Base-by-base conservation (phyloP, 1,140 invertebrate genomes). In the Brachystomella parvula region DNA sequence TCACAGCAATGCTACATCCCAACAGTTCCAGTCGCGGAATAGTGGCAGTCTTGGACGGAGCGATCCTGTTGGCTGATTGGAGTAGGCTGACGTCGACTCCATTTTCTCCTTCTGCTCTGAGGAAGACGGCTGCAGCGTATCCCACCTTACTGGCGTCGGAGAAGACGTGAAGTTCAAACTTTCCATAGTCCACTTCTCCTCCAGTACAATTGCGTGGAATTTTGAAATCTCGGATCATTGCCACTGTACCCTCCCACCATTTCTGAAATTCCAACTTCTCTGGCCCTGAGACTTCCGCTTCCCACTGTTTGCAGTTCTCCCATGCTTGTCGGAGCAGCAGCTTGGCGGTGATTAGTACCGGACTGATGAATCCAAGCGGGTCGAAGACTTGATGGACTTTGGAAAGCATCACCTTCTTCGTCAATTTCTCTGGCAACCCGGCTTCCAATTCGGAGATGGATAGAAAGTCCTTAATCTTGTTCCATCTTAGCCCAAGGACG, bases 101-200 rank as follows among this genome's bases (percentile, higher is more conserved):
- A 12, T 47, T 33, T 9, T n/a, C 26, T 1, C 31, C 30, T 29
- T 68, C 35, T 1, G 64, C 58, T 2, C 70, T 53, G 2, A 69
- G 28, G 47, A 64, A 71, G 2, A 71, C 49, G 17, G 53, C 26
- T 9, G 67, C 67, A 21, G 67, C 69, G 33, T 69, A 73, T 3
- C 65, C 66, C 26, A 66, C 44, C 29, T 65, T 31, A 33, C 67
- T 69, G 17, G 64, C 72, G 61, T 73, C 72, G 17, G 28, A 57
- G 39, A 73, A 71, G 15, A 56, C 56, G 39, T 73, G 72, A 15
- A 71, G 39, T 9, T 32, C 30, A 12, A 53, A 53, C 49, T 53
- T 53, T 32, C 26, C 19, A 1, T 56, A 39, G 1, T 3, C 3
- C 1, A 12, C 28, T 15, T 24, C 3, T 1, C 1, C 0, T 30